Conservation (phyloP, 2,888 invertebrate species). For the Congeria kusceri region DNA sequence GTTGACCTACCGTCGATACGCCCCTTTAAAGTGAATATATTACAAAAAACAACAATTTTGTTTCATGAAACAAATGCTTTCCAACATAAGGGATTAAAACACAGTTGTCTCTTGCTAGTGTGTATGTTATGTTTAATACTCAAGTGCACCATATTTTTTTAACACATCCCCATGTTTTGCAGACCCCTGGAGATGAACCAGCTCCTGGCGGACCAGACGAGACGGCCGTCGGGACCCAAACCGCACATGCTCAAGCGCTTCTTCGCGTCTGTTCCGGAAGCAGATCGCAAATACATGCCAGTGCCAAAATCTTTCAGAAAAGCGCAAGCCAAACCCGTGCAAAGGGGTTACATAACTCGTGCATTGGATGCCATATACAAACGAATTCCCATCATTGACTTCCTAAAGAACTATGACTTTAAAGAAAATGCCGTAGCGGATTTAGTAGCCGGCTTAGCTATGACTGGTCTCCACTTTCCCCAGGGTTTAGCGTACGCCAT, state of each 20-base stretch:
- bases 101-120: too few species aligned
- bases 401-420: slow-evolving; percentile 61
- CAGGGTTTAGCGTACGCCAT: slow-evolving; percentile 76
- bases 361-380: slow-evolving; percentile 15
- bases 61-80: too few species aligned
- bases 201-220: neutral
- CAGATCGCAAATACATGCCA: slow-evolving; percentile 43
- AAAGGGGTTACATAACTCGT: slow-evolving; percentile 1
- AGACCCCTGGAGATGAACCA: neutral
- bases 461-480: slow-evolving; percentile 78
- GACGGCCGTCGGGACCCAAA: slow-evolving; percentile 24
- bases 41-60: too few species aligned
- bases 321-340: slow-evolving; percentile 30
- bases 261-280: slow-evolving; percentile 46
- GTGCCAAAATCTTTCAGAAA: slow-evolving; percentile 52
- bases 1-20: too few species aligned
- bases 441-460: slow-evolving; percentile 75
- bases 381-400: slow-evolving; percentile 53
- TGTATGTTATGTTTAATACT: too few species aligned
- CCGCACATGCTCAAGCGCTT: slow-evolving; percentile 36
- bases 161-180: neutral
- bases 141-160: too few species aligned
- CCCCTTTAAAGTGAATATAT: too few species aligned
- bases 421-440: slow-evolving; percentile 67
- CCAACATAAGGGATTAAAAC: too few species aligned